Base-by-base conservation (phyloP, 2,113 vertebrate genomes). In the Atherinomorus stipes region DNA sequence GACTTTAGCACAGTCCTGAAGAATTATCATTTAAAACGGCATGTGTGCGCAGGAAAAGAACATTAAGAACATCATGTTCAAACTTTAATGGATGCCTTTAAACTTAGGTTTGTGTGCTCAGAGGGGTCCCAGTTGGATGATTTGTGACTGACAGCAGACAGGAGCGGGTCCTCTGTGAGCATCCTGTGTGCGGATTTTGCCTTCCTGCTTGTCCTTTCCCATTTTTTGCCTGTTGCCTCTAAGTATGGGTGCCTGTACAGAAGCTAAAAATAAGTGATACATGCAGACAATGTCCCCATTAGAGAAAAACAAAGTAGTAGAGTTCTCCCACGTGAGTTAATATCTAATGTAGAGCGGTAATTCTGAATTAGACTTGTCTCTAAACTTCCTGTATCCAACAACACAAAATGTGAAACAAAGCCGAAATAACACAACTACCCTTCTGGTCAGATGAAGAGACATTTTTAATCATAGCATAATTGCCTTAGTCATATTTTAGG, bases 131-230 rank as follows among this genome's bases (percentile, higher is more conserved):
- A 0, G 21, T 40, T 7, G 4, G 16, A 44, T 1, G 25, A 58
- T 50, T 23, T 80, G 67, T 15, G 25, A 49, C 56, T 60, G 64
- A 50, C 60, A 70, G 70, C 54, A 45, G 58, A 68, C 64, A 37
- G 62, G 53, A 54, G 23, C 16, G 75, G 82, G 59, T 34, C 44
- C 23, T 23, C 28, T 3, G 61, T 70, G 70, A 79, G 40, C 47
- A 84, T 87, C 84, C 72, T 64, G 64, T 79, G 57, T 21, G 28
- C 45, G 64, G 72, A 23, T 31, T 83, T n/a, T 16, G 62, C 50
- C 64, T 90, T 86, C 89, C 86, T 91, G 79, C 64, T 67, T 25
- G 54, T 77, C 64, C 64, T 60, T 18, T 72, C 34, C 11, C 67
- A 58, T 31, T 28, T 53, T 53, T 47, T n/a, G 71, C 49, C 31